Evolutionary conservation across 2,113 vertebrate genomes (phyloP), one percentile per base, ranked within the genome.

Genomic region (Mionectes macconnelli): DNA sequence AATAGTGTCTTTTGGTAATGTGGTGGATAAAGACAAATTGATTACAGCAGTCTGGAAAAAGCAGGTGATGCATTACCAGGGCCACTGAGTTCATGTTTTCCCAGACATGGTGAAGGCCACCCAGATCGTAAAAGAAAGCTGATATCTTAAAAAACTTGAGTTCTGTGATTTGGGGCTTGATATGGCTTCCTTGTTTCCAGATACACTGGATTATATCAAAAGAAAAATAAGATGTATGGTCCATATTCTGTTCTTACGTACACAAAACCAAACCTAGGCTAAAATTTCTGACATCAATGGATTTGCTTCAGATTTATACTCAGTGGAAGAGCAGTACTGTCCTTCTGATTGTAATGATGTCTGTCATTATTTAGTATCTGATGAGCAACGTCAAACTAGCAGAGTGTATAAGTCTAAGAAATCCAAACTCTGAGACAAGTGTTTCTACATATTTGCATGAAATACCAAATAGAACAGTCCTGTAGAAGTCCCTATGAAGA

Each of bases 1-100:
- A 96, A 95, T 95, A 95, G 72, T 92, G 53, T 95, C 87, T 94
- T 95, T 94, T 95, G 89, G 95, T 96, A 92, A 91, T 91, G 83
- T 96, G 88, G 89, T 92, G 91, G 74, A 96, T 96, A 96, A 96
- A 93, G 90, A 96, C 87, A 96, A 97, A 95, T 94, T 95, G 95
- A 95, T 96, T 89, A 92, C 93, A 97, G 95, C 72, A 94, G 94
- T 92, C 68, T 88, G 75, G 81, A 89, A 89, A 83, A 90, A 95
- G 67, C 93, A 97, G 94, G 95, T 96, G 95, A 97, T 95, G 92
- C 17, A 59, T 95, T 97, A 95, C 70, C 49, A 93, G 68, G 90
- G 92, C 87, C 84, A 94, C 66, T 83, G 87, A 49, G 90, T 96
- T 95, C 87, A 92, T 76, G 15, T 95, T 97, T 96, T 95, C 87